phyloP scores from a whole-genome alignment of 92 coral and sea anemone genomes.

The Porites rus region DNA sequence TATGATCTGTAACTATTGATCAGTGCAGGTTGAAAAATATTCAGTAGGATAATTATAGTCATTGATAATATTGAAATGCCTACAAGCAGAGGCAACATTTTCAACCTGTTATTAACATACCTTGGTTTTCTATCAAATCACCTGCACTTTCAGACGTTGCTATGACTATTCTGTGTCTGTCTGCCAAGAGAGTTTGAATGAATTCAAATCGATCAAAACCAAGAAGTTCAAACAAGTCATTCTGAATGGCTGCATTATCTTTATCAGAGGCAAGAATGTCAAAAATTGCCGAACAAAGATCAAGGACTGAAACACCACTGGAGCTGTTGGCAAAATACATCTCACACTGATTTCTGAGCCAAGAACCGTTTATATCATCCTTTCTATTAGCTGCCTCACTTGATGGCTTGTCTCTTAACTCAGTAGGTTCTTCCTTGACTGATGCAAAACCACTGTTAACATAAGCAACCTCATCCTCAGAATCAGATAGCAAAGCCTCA shows the following conservation, averaged over 20 bases:
- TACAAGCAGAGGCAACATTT: no score
- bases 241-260: constrained; percentile 85
- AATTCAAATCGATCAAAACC: constrained; percentile 97
- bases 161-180: constrained; percentile 71
- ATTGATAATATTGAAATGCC: no score
- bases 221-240: constrained; percentile 92
- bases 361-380: constrained; percentile 51
- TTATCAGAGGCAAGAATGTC: constrained; percentile 92
- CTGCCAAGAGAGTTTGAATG: constrained; percentile 78
- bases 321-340: constrained; percentile 65
- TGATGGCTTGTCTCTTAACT: background rate
- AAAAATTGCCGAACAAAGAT: constrained; percentile 95
- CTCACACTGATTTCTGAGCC: constrained; percentile 88
- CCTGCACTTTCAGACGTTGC: constrained; percentile 36
- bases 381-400: background rate
- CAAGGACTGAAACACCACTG: constrained; percentile 71
- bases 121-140: constrained; percentile 22
- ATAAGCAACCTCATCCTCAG: constrained; percentile 73
- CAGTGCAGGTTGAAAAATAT: no score
- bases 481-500: constrained; percentile 70
- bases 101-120: background rate
- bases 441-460: background rate
- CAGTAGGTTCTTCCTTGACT: background rate
- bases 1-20: no score
- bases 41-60: no score